Evolutionary conservation across 2,888 invertebrate species (phyloP), one percentile per base, ranked within the genome.

Genomic region (Heliothis peltigera): DNA sequence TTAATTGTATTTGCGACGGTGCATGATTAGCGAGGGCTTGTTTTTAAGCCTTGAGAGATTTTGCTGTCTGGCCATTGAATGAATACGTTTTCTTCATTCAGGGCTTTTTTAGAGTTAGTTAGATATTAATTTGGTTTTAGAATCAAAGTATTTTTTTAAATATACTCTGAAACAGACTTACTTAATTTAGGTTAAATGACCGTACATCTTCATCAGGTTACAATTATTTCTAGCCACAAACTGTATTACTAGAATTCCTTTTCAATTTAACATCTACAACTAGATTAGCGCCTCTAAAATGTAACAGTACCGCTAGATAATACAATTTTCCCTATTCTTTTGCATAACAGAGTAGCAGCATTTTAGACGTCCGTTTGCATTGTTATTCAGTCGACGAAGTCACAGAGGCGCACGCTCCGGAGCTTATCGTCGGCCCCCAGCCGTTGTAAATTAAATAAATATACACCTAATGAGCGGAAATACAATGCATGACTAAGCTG

Each of bases 361-460:
- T 93, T 93, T 93, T 92, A 93, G 90, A 80, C 80, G 79, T 84
- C 84, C 83, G 81, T 83, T 86, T 88, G 89, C 91, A 95, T 95
- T 95, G 93, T 93, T 94, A 95, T 95, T 95, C 95, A 92, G 92
- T 87, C 86, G 87, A 83, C 91, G 92, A 81, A 85, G 91, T 87
- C 89, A 85, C 84, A 85, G 87, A 83, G 90, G 92, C 91, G 90
- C 94, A 92, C 94, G 93, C 94, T 87, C 87, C 90, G 79, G 85
- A 89, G 94, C 95, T 94, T 95, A 95, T 95, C 94, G 93, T 87
- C 88, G 83, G 85, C 87, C 88, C 91, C 90, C 94, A 94, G 94
- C 90, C 93, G 90, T 90, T 92, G 93, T 93, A 94, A 94, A 95
- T 95, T 94, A 94, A 94, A 94, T 94, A 94, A 94, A 94, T 94